Base-by-base conservation (phyloP, 2,113 vertebrate genomes). In the Thunnus thynnus region DNA sequence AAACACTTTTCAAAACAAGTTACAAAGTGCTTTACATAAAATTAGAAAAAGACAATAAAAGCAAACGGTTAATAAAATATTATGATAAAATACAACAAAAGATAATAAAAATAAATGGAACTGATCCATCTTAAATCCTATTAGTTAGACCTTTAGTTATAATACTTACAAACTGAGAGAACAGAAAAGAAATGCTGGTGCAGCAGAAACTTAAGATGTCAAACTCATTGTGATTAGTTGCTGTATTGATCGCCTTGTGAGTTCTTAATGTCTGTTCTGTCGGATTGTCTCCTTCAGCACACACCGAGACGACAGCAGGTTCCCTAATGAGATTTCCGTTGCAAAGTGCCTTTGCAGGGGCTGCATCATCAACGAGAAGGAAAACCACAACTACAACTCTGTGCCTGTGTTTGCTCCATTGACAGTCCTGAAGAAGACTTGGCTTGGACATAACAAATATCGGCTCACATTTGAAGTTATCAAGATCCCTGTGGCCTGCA, bases 321-420 rank as follows among this genome's bases (percentile, higher is more conserved):
- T 90, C 58, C 97, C 96, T 0, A 76, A n/a, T 16, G 80, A 88
- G 47, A 73, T 97, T 87, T 76, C 80, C 4, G 72, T 96, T 0
- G 97, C 96, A 0, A 65, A 93, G 75, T 97, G 96, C 47, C 89
- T 96, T 14, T 96, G 95, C 83, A 1, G 44, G 0, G 96, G 96
- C 50, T 97, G 97, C 79, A 89, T 97, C 58, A 91, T 94, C 0
- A 9, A 90, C 0, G 88, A 88, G 1, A 58, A 14, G 0, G 94
- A 96, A 72, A 88, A 92, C 0, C 4, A 17, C 0, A 36, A 70
- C 0, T 95, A 95, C 88, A 96, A 95, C 89, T 97, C 96, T 0
- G 95, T 96, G 30, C 55, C 9, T 0, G 89, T 97, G 61, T 16
- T 47, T 1, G 93, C 92, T 72, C 82, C 36, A 36, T 77, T 94